Evolutionary conservation across 2,888 invertebrate genomes (phyloP).

Genomic region (Cybosia mesomella): DNA sequence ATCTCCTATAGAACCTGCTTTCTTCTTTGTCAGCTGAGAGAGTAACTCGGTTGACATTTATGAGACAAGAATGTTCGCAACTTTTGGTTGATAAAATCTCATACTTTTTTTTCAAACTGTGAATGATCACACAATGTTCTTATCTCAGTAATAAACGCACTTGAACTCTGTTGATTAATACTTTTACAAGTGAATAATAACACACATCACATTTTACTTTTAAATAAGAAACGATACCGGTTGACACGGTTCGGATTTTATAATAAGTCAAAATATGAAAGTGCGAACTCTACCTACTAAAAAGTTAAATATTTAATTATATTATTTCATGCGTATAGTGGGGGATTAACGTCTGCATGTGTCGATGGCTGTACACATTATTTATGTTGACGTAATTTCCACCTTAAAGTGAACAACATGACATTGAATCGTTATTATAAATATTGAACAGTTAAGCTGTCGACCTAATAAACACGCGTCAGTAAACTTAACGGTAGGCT

Average conservation of each 20-base stretch:
- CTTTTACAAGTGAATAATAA: not conserved
- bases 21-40: not conserved
- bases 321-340: conserved; percentile 13
- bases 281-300: not conserved
- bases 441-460: conserved; percentile 16
- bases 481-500: conserved; percentile 56
- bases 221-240: not conserved
- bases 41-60: not conserved
- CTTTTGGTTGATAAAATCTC: not conserved
- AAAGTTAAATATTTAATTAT: conserved; percentile 4
- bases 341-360: conserved; percentile 21
- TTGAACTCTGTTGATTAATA: conserved; percentile 10
- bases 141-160: conserved; percentile 9
- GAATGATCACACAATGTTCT: not conserved
- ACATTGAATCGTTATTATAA: conserved; percentile 34
- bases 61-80: not conserved
- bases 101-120: not conserved
- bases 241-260: not conserved
- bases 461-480: conserved; percentile 19
- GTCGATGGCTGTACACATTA: conserved; percentile 23
- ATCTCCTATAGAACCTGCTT: not conserved
- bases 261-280: conserved; percentile 2
- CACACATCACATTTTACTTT: not conserved
- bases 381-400: conserved; percentile 38
- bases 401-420: conserved; percentile 25